These are phyloP conservation scores for Polietes domitor DNA, from an alignment of 2,888 invertebrate genomes.

Conservation along the genomic window DNA sequence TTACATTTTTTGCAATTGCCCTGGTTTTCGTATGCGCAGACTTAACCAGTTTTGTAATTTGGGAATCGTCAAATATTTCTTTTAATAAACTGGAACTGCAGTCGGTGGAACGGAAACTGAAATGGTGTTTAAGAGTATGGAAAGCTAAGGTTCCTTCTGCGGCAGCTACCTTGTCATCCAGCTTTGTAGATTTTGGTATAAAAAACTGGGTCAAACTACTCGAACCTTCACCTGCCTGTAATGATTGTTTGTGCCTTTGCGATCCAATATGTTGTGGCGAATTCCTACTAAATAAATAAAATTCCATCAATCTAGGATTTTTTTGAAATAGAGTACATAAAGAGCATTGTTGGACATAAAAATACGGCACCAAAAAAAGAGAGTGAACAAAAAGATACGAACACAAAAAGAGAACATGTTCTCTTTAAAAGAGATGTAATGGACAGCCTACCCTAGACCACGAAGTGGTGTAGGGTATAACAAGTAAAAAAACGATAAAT, in stretches of 20 bases:
- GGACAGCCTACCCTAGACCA: no score
- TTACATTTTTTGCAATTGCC: background rate
- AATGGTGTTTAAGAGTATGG: background rate
- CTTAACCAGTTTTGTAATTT: background rate
- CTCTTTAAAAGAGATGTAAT: no score
- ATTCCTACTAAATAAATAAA: no score
- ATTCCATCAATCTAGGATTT: no score
- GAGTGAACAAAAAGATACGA: no score
- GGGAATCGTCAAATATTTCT: background rate
- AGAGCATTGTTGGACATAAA: no score
- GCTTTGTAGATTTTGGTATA: background rate
- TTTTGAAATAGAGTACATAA: no score
- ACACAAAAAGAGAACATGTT: no score
- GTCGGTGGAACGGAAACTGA: background rate
- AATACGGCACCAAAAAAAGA: no score
- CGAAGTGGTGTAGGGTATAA: no score
- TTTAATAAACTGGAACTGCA: background rate
- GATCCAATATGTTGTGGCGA: background rate
- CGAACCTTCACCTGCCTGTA: background rate
- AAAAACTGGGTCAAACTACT: no score
- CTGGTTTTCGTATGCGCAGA: background rate
- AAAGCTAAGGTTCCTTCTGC: background rate
- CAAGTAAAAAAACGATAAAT: no score
- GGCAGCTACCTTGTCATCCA: background rate
- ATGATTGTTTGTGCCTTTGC: background rate